These are phyloP conservation scores for Hoplostethus atlanticus DNA, from an alignment of 2,797 vertebrate species.

Conservation along the genomic window DNA sequence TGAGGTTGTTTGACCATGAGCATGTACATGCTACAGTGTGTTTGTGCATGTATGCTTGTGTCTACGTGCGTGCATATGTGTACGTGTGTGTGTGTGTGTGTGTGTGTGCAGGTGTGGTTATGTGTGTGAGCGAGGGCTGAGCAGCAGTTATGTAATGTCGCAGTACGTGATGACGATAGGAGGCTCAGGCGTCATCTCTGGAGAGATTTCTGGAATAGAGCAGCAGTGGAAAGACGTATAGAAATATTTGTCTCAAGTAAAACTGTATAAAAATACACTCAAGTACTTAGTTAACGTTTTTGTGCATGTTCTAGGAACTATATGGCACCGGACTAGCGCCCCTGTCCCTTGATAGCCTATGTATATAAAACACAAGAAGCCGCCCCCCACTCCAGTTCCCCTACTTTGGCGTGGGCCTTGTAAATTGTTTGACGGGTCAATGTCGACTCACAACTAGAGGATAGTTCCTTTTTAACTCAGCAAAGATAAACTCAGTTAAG, in stretches of 20 bases:
- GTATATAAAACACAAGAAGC: no score
- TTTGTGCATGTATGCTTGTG: conserved; percentile 1
- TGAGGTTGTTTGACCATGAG: neutral
- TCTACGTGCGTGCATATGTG: neutral
- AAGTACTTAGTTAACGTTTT: no score
- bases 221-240: conserved; percentile 34
- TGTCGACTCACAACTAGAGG: no score
- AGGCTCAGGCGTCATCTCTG: conserved; percentile 49
- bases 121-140: conserved; percentile 9
- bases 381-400: neutral
- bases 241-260: conserved; percentile 24
- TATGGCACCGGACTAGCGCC: no score
- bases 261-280: no score
- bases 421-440: no score
- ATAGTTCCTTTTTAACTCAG: no score
- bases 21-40: no score
- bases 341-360: no score
- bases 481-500: no score
- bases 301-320: no score
- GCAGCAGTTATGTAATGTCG: conserved; percentile 74
- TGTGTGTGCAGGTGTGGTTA: conserved; percentile 32
- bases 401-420: no score
- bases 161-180: conserved; percentile 55
- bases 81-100: neutral
- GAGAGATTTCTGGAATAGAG: conserved; percentile 63